Percentiles rank a stretch among this genome's conserved stretches.
These are phyloP conservation scores for Tiliacea aurago DNA, from an alignment of 2,888 invertebrate genomes.

Conservation along the genomic window DNA sequence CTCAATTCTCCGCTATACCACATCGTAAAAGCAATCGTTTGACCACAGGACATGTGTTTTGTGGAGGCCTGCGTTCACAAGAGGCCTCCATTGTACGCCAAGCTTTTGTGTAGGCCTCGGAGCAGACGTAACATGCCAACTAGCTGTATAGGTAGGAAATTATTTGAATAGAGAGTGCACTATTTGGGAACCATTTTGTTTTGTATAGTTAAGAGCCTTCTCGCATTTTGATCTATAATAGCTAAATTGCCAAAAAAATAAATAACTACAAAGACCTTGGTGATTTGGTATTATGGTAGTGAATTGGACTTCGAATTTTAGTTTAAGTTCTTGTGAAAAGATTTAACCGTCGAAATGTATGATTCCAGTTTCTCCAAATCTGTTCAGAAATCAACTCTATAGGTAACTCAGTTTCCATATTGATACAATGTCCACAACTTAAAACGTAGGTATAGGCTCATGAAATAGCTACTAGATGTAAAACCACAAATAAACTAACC, in stretches of 20 bases:
- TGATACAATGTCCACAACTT: not conserved
- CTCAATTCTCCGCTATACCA: slow-evolving; percentile 61
- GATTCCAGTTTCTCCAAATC: not conserved
- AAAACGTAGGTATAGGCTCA: not conserved
- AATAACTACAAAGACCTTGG: not conserved
- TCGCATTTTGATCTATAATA: not conserved
- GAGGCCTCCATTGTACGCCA: slow-evolving; percentile 76
- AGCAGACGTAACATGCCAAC: slow-evolving; percentile 34
- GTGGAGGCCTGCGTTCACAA: slow-evolving; percentile 79
- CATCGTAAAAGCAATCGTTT: slow-evolving; percentile 76
- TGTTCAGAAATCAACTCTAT: not conserved
- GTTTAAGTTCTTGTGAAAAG: not conserved
- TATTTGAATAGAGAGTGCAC: slow-evolving; percentile 32
- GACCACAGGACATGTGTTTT: slow-evolving; percentile 84
- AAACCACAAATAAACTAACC: not conserved
- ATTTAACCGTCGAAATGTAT: not conserved
- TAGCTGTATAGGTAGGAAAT: slow-evolving; percentile 20
- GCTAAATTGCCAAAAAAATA: not conserved
- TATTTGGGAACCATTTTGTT: slow-evolving; percentile 15
- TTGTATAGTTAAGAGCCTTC: not conserved
- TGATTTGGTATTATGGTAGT: not conserved
- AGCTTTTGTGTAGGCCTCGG: slow-evolving; percentile 56
- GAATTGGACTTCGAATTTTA: not conserved
- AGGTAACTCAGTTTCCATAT: not conserved
- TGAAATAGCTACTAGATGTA: not conserved